Evolutionary conservation across 2,888 invertebrate genomes (phyloP).

Genomic region (Mactromeris polynyma): DNA sequence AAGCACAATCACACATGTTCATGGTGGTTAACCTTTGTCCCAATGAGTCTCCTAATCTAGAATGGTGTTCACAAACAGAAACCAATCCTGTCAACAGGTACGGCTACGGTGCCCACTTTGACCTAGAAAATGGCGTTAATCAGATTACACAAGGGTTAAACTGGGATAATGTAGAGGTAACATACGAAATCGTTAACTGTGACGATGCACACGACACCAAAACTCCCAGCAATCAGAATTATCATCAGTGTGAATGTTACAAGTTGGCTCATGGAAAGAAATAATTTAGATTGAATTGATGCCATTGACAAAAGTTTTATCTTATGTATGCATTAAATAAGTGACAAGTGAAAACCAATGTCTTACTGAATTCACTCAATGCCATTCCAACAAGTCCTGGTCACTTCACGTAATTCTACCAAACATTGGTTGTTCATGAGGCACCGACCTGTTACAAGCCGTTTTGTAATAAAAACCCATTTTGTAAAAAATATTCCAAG

Average conservation of each 20-base stretch:
- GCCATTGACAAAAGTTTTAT: background rate
- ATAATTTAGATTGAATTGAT: background rate
- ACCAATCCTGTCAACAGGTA: conserved; percentile 42
- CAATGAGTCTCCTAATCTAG: conserved; percentile 64
- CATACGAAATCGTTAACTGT: conserved; percentile 59
- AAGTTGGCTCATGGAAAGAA: conserved; percentile 18
- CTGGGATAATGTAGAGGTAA: conserved; percentile 71
- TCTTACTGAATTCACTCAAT: too few relatives aligned
- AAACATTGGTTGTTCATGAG: too few relatives aligned
- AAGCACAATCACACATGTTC: conserved; percentile 62
- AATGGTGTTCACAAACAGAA: conserved; percentile 74
- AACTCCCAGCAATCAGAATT: conserved; percentile 58
- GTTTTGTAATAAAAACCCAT: too few relatives aligned
- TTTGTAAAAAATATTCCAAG: too few relatives aligned
- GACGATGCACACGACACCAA: conserved; percentile 7
- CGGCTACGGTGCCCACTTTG: conserved; percentile 69
- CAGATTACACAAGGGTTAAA: conserved; percentile 51
- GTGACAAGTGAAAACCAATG: too few relatives aligned
- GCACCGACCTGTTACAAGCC: too few relatives aligned
- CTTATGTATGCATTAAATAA: too few relatives aligned
- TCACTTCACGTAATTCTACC: too few relatives aligned
- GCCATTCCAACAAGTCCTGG: too few relatives aligned
- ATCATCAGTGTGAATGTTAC: conserved; percentile 64
- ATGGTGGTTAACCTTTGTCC: conserved; percentile 79
- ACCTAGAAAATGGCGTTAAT: conserved; percentile 58